Base-by-base conservation (phyloP, 92 coral and sea anemone genomes). In the Porites evermanni region DNA sequence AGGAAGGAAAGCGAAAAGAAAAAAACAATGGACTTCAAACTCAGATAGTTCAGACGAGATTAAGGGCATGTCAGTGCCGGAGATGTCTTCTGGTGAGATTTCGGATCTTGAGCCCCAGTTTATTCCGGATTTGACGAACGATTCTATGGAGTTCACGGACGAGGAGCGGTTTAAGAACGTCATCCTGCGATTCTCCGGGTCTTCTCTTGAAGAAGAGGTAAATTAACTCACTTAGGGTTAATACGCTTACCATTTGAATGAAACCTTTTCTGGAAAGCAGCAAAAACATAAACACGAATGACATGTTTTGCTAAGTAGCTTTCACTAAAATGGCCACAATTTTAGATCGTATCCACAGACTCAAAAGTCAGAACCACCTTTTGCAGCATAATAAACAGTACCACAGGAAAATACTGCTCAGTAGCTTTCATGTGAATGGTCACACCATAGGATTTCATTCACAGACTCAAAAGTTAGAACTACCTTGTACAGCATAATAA, bases 71-170 rank as follows among this genome's bases (percentile, higher is more conserved):
- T 83, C 79, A 1, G 10, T 67, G 44, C 80, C 7, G 32, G 29
- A 23, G 63, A 61, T 64, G 20, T 83, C 80, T 2, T 72, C 87
- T 1, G 79, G 68, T 63, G 95, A 88, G 59, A 86, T 82, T 20
- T 94, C 95, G 6, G 98, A 92, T 47, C 79, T 90, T n/a, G 98
- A 90, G 24, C 90, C 89, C 11, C 91, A 94, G 69, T 80, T 87
- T 17, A 82, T 89, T 7, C 87, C 91, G 13, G 85, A 67, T 17
- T 79, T 81, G 73, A 69, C 72, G 53, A 83, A 81, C 63, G 92
- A 94, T 24, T 75, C 91, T 23, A 79, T 89, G 60, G 94, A 91
- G 67, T 67, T 89, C 19, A 86, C 91, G 47, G 98, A 89, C 1
- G 98, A 94, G 58, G 93, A 84, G 6, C 91, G 79, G 23, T 79